phyloP scores from a whole-genome alignment of 2,888 invertebrate genomes.

The Caradrina clavipalpis region DNA sequence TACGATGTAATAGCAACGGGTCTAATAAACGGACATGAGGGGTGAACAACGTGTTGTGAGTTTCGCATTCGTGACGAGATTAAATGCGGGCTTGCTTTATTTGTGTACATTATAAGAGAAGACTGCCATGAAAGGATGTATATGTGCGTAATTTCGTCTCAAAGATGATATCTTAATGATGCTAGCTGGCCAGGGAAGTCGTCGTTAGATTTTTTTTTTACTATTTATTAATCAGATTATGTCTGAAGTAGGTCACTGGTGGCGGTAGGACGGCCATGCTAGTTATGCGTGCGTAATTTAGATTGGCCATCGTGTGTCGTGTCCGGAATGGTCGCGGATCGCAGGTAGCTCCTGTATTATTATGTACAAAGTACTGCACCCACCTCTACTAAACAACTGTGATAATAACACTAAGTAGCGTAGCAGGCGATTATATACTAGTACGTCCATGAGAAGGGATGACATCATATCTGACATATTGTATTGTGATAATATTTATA shows the following conservation, averaged over 20 bases:
- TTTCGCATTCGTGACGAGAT: constrained; percentile 79
- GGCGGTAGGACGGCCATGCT: constrained; percentile 75
- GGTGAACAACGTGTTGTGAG: constrained; percentile 87
- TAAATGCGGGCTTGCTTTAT: constrained; percentile 85
- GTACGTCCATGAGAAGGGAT: constrained; percentile 91
- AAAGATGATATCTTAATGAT: constrained; percentile 82
- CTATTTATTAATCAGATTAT: constrained; percentile 73
- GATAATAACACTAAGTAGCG: constrained; percentile 92
- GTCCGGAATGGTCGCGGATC: constrained; percentile 83
- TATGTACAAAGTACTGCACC: constrained; percentile 91
- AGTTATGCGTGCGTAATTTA: constrained; percentile 79
- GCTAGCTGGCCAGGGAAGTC: constrained; percentile 77
- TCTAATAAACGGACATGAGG: constrained; percentile 77
- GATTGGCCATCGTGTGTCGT: constrained; percentile 78
- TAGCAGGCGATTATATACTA: constrained; percentile 91
- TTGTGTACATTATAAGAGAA: constrained; percentile 90
- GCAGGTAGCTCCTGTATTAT: constrained; percentile 88
- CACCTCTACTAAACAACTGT: constrained; percentile 92
- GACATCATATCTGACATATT: constrained; percentile 92
- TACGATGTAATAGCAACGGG: constrained; percentile 81
- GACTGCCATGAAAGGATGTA: constrained; percentile 87
- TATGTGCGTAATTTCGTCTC: constrained; percentile 86
- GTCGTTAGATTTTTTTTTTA: constrained; percentile 72
- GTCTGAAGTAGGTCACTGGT: constrained; percentile 72
- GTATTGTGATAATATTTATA: constrained; percentile 89